A percentile compares a stretch with the other conserved stretches of the same genome.
These are phyloP conservation scores for Astreopora myriophthalma DNA, from an alignment of 64 coral and sea anemone genomes.

Conservation along the genomic window DNA sequence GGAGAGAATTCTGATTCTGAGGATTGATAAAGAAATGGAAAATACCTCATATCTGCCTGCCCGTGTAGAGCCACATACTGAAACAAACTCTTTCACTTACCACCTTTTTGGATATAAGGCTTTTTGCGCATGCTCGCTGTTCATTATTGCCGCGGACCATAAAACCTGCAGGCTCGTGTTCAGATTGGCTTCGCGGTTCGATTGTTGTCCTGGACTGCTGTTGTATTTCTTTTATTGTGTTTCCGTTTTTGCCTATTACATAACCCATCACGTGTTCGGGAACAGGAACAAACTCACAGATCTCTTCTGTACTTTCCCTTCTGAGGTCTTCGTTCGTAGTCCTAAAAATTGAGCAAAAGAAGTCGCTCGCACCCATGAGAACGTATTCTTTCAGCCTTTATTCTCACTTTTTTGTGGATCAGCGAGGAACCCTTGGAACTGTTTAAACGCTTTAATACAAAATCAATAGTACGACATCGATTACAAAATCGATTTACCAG, in stretches of 20 bases:
- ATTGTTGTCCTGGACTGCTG: background rate
- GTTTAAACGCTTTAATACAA: no score
- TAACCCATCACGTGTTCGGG: background rate
- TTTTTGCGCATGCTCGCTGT: background rate
- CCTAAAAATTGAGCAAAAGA: background rate
- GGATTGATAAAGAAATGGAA: no score
- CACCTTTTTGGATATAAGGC: background rate
- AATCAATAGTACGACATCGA: no score
- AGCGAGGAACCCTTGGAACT: no score
- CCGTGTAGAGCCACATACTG: background rate
- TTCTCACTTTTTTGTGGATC: no score
- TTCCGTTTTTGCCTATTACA: conserved; percentile 17
- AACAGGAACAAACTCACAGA: background rate
- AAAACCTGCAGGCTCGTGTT: background rate
- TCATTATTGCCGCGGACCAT: background rate
- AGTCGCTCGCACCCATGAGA: background rate
- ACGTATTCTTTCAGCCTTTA: background rate
- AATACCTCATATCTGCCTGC: background rate
- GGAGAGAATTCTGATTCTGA: no score
- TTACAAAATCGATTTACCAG: no score
- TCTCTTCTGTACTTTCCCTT: background rate
- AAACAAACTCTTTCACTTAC: background rate
- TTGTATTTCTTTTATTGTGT: background rate
- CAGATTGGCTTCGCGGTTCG: background rate
- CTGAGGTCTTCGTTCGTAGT: background rate